A percentile compares a stretch with the other conserved stretches of the same genome.
Evolutionary conservation across 2,888 invertebrate genomes (phyloP).

Genomic region (Octonoba sinensis): DNA sequence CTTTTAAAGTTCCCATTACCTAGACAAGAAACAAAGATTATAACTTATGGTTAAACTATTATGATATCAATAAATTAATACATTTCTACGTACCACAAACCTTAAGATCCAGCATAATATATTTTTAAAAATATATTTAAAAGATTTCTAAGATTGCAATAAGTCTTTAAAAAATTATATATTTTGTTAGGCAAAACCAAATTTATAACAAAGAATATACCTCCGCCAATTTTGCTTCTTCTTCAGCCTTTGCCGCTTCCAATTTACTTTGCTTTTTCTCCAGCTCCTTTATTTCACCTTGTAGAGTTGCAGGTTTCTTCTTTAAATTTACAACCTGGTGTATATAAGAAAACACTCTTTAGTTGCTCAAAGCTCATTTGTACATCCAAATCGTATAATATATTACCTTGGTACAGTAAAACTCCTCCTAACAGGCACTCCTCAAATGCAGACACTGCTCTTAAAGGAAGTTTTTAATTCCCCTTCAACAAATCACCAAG

Average conservation of each 20-base stretch:
- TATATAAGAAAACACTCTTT: not conserved
- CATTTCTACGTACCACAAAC: not conserved
- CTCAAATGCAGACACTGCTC: too few relatives aligned
- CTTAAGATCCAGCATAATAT: not conserved
- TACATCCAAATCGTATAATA: too few relatives aligned
- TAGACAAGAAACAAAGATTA: not conserved
- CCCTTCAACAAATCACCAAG: too few relatives aligned
- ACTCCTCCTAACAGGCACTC: too few relatives aligned
- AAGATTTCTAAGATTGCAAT: not conserved
- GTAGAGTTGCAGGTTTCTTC: constrained; percentile 81
- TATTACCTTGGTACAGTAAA: too few relatives aligned
- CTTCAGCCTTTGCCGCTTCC: constrained; percentile 74
- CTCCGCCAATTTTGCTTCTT: constrained; percentile 73
- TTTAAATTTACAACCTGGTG: constrained; percentile 77
- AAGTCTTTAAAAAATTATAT: too few relatives aligned
- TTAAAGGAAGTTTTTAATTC: too few relatives aligned
- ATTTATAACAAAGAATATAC: constrained; percentile 69
- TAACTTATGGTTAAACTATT: not conserved
- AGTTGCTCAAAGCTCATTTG: too few relatives aligned
- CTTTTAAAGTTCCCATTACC: constrained; percentile 76
- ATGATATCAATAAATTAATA: not conserved
- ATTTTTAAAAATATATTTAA: too few relatives aligned
- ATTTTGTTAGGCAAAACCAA: not conserved
- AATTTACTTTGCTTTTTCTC: constrained; percentile 74
- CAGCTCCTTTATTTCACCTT: constrained; percentile 77